phyloP scores from a whole-genome alignment of 2,113 vertebrate genomes.

The Bolborhynchus lineola region DNA sequence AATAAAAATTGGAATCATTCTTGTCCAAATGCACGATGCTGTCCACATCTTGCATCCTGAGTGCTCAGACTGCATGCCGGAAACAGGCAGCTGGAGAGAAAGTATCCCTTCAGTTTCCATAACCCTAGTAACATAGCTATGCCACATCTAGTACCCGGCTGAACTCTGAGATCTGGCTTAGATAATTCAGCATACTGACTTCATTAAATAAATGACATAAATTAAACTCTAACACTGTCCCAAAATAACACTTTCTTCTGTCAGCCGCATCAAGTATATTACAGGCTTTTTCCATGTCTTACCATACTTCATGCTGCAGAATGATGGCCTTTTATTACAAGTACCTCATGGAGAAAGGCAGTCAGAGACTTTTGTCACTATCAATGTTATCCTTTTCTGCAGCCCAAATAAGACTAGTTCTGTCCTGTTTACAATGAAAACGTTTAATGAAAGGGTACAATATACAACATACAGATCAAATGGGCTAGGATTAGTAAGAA shows the following conservation, averaged over 20 bases:
- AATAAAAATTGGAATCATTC: background rate
- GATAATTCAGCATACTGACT: background rate
- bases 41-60: background rate
- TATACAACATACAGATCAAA: background rate
- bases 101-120: background rate
- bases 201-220: background rate
- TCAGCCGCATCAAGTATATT: background rate
- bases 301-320: background rate
- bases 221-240: background rate
- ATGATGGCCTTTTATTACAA: background rate
- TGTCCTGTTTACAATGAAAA: background rate
- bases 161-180: background rate
- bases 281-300: background rate
- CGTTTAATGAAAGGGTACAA: background rate
- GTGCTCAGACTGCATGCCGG: background rate
- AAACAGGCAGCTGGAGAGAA: background rate
- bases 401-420: background rate
- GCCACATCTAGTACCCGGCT: background rate
- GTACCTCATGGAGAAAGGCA: background rate
- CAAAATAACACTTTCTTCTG: background rate
- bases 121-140: background rate
- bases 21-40: background rate
- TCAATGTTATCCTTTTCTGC: background rate
- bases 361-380: background rate
- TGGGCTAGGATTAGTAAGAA: background rate